These are phyloP conservation scores for Patella ulyssiponensis DNA, from an alignment of 2,888 invertebrate genomes.

Conservation along the genomic window DNA sequence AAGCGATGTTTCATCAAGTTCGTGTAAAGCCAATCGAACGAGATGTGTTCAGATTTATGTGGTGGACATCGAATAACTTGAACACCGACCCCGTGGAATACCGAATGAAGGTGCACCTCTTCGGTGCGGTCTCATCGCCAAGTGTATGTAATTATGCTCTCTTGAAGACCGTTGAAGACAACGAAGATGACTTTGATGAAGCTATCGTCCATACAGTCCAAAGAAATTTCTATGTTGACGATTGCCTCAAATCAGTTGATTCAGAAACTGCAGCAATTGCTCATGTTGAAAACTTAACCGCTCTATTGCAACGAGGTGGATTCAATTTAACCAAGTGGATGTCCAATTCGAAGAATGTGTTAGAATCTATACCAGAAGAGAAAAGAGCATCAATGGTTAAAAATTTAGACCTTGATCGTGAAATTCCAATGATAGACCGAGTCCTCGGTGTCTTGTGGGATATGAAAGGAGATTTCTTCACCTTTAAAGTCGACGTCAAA, in stretches of 20 bases:
- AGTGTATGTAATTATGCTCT: slow-evolving; percentile 21
- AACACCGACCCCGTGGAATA: slow-evolving; percentile 14
- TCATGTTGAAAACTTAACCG: neutral
- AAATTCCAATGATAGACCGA: slow-evolving; percentile 7
- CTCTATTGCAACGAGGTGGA: neutral
- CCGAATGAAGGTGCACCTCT: slow-evolving; percentile 26
- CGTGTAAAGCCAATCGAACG: slow-evolving; percentile 24
- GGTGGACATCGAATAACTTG: slow-evolving; percentile 11
- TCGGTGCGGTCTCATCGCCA: slow-evolving; percentile 34
- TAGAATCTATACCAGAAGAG: slow-evolving; percentile 8
- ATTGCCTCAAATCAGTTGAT: slow-evolving; percentile 11
- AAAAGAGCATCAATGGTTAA: neutral
- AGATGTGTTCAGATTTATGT: slow-evolving; percentile 24
- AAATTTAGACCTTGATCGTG: neutral
- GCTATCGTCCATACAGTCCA: neutral
- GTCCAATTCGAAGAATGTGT: neutral
- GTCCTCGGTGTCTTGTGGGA: slow-evolving; percentile 22
- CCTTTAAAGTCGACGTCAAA: slow-evolving; percentile 2
- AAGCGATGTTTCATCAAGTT: slow-evolving; percentile 39
- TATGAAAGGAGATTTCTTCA: slow-evolving; percentile 15
- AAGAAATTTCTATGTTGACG: slow-evolving; percentile 17
- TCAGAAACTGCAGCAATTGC: slow-evolving; percentile 1
- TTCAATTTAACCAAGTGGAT: slow-evolving; percentile 3
- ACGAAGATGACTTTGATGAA: neutral
- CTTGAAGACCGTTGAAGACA: slow-evolving; percentile 9